phyloP scores from a whole-genome alignment of 2,888 invertebrate genomes.

The Lymantria monacha region DNA sequence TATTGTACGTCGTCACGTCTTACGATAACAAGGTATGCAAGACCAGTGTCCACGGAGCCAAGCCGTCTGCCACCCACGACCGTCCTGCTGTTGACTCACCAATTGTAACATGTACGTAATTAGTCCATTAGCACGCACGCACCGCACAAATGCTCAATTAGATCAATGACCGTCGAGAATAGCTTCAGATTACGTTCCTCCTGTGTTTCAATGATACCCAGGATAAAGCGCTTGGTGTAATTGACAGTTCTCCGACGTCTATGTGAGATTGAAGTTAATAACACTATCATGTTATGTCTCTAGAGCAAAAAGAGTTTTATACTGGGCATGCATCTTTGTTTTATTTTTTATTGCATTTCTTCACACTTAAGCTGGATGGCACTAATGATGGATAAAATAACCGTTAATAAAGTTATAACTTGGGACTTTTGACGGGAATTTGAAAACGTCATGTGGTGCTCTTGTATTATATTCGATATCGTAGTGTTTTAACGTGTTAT shows the following conservation, averaged over 20 bases:
- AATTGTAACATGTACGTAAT: constrained; percentile 75
- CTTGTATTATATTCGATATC: too few relatives aligned
- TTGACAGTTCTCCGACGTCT: constrained; percentile 50
- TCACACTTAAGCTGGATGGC: not conserved
- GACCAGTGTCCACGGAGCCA: constrained; percentile 59
- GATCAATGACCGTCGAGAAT: constrained; percentile 73
- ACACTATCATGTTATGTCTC: constrained; percentile 15
- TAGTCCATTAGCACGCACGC: constrained; percentile 80
- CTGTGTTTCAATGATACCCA: constrained; percentile 54
- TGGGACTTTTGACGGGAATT: too few relatives aligned
- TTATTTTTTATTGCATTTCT: not conserved
- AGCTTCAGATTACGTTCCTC: constrained; percentile 65
- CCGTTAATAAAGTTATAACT: too few relatives aligned
- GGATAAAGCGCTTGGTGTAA: constrained; percentile 51
- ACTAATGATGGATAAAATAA: not conserved
- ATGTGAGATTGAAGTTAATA: constrained; percentile 31
- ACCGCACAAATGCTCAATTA: constrained; percentile 79
- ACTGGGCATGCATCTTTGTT: not conserved
- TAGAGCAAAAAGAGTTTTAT: not conserved
- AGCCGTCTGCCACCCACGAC: constrained; percentile 79
- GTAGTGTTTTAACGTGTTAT: too few relatives aligned
- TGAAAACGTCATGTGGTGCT: too few relatives aligned
- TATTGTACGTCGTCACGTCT: not conserved
- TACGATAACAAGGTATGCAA: constrained; percentile 40
- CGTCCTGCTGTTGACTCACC: constrained; percentile 72